A percentile compares a stretch with the other conserved stretches of the same genome.
Evolutionary conservation across 1,140 invertebrate species (phyloP).

Genomic region (Pentalonia nigronervosa): DNA sequence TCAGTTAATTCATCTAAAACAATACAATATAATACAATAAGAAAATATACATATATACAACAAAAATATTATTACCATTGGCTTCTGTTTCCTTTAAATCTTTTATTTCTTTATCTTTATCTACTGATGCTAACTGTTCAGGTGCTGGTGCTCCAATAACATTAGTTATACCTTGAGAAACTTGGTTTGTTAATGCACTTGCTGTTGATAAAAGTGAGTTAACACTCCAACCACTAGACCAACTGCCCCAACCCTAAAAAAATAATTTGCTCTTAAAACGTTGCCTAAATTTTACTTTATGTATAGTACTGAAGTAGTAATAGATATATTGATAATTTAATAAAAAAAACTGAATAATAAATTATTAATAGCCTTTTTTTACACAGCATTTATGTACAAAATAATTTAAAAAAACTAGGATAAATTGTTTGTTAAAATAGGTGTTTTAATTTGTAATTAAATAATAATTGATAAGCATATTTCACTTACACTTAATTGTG

Average conservation of each 20-base stretch:
- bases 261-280: neutral
- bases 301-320: too few species aligned
- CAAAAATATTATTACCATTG: neutral
- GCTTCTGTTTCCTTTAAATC: neutral
- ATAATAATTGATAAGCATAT: neutral
- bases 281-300: too few species aligned
- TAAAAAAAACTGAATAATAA: too few species aligned
- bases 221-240: constrained; percentile 72
- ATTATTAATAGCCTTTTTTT: neutral
- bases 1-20: constrained; percentile 24
- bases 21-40: neutral
- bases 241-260: constrained; percentile 68
- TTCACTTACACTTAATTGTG: neutral
- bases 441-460: neutral
- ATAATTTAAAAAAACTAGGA: neutral
- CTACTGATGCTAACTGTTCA: constrained; percentile 72
- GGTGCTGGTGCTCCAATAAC: constrained; percentile 80
- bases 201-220: constrained; percentile 78
- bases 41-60: neutral
- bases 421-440: neutral
- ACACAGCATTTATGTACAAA: neutral
- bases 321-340: too few species aligned
- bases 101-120: constrained; percentile 63
- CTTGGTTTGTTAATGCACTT: constrained; percentile 76
- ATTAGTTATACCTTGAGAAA: constrained; percentile 70